Evolutionary conservation across 2,113 vertebrate genomes (phyloP).

Genomic region (Monopterus albus): DNA sequence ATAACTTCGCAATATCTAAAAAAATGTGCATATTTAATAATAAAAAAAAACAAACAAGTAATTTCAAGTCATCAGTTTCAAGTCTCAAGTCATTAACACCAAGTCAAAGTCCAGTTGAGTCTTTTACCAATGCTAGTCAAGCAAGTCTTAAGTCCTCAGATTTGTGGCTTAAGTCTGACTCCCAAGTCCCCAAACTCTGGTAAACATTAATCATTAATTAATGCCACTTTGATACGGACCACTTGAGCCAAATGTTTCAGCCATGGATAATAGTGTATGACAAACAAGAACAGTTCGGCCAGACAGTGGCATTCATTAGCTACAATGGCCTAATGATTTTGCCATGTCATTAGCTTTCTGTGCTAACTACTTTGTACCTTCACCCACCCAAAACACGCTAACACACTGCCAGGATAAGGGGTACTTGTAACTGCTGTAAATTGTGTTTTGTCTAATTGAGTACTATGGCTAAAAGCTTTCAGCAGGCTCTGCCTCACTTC

Average conservation of each 20-base stretch:
- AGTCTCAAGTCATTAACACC: too few relatives aligned
- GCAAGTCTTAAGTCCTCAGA: too few relatives aligned
- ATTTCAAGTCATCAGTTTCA: too few relatives aligned
- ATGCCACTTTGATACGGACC: neutral
- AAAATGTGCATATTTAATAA: too few relatives aligned
- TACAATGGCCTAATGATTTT: constrained; percentile 58
- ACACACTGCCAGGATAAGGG: constrained; percentile 41
- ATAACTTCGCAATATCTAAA: too few relatives aligned
- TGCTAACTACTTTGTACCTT: constrained; percentile 57
- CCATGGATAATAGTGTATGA: neutral
- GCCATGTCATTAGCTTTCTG: constrained; percentile 59
- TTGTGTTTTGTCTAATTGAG: constrained; percentile 69
- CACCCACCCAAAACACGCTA: constrained; percentile 60
- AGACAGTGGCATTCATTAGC: constrained; percentile 41
- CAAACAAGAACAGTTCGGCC: constrained; percentile 20
- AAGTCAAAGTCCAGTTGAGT: too few relatives aligned
- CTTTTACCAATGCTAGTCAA: too few relatives aligned
- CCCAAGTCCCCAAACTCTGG: too few relatives aligned
- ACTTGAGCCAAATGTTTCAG: neutral
- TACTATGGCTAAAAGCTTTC: constrained; percentile 68
- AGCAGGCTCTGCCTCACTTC: constrained; percentile 12
- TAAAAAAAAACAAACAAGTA: too few relatives aligned
- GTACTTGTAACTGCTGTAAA: constrained; percentile 54
- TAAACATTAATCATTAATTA: too few relatives aligned
- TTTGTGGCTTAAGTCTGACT: too few relatives aligned